phyloP scores from a whole-genome alignment of 2,797 vertebrate species.

The Pangasius mekongensis region DNA sequence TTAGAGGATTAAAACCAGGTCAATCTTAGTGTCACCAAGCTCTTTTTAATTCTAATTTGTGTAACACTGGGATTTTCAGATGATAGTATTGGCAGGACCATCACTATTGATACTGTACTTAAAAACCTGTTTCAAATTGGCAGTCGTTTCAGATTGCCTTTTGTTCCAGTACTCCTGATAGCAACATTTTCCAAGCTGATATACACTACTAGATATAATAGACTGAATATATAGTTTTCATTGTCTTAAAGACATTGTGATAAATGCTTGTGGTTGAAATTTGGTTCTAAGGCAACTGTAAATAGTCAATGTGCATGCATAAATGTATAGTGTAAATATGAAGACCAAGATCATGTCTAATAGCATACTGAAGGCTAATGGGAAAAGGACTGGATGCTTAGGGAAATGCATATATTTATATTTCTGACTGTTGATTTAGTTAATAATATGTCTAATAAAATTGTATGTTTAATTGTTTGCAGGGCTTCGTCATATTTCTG shows the following conservation, averaged over 20 bases:
- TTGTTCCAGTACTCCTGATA: background rate
- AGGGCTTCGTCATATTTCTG: slow-evolving; percentile 94
- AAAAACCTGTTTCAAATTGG: background rate
- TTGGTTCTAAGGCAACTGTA: background rate
- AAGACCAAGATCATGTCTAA: background rate
- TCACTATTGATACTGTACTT: background rate
- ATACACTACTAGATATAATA: background rate
- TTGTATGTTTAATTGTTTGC: slow-evolving; percentile 42
- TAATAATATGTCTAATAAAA: background rate
- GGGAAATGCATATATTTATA: background rate
- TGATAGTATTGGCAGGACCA: slow-evolving; percentile 46
- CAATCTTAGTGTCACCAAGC: slow-evolving; percentile 33
- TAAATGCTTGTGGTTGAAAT: background rate
- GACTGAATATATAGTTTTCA: background rate
- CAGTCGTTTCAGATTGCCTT: background rate
- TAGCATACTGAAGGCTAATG: background rate
- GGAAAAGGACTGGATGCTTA: background rate
- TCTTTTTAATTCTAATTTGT: background rate
- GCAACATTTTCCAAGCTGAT: slow-evolving; percentile 1
- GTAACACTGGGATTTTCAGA: slow-evolving; percentile 30
- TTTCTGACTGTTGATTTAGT: background rate
- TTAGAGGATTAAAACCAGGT: background rate
- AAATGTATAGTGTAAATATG: background rate
- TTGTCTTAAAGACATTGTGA: background rate
- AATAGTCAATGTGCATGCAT: background rate